Evolutionary conservation across 2,797 vertebrate genomes (phyloP).

Genomic region (Fundulus diaphanus): DNA sequence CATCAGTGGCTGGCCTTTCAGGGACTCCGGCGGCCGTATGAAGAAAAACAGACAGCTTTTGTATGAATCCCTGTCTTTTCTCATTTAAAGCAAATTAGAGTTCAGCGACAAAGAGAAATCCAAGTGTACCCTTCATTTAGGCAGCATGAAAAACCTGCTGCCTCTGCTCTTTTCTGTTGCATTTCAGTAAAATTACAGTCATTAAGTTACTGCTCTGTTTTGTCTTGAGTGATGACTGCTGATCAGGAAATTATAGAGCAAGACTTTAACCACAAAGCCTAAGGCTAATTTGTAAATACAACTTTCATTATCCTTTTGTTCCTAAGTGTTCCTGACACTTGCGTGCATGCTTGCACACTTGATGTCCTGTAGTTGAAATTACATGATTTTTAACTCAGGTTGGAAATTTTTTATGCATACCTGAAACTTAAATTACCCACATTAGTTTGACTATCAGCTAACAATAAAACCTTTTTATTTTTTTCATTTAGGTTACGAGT

Average conservation of each 20-base stretch:
- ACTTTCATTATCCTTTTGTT: constrained; percentile 37
- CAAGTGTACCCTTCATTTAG: constrained; percentile 84
- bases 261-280: constrained; percentile 29
- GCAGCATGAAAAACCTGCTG: constrained; percentile 80
- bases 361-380: constrained; percentile 9
- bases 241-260: constrained; percentile 55
- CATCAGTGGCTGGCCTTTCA: constrained; percentile 91
- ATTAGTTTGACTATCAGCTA: constrained; percentile 33
- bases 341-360: constrained; percentile 19
- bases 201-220: constrained; percentile 70
- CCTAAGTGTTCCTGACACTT: constrained; percentile 26
- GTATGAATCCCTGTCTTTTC: constrained; percentile 92
- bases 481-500: constrained; percentile 97
- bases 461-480: constrained; percentile 75
- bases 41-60: constrained; percentile 93
- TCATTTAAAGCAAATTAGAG: constrained; percentile 97
- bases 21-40: constrained; percentile 85
- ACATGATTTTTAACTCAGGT: constrained; percentile 2
- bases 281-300: constrained; percentile 50
- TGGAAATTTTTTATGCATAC: constrained; percentile 5
- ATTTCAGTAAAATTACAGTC: constrained; percentile 76
- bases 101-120: constrained; percentile 87
- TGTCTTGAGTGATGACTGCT: constrained; percentile 53
- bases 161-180: constrained; percentile 78
- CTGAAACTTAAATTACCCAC: constrained; percentile 8